These are phyloP conservation scores for Somateria mollissima DNA, from an alignment of 2,797 vertebrate species.

Conservation along the genomic window DNA sequence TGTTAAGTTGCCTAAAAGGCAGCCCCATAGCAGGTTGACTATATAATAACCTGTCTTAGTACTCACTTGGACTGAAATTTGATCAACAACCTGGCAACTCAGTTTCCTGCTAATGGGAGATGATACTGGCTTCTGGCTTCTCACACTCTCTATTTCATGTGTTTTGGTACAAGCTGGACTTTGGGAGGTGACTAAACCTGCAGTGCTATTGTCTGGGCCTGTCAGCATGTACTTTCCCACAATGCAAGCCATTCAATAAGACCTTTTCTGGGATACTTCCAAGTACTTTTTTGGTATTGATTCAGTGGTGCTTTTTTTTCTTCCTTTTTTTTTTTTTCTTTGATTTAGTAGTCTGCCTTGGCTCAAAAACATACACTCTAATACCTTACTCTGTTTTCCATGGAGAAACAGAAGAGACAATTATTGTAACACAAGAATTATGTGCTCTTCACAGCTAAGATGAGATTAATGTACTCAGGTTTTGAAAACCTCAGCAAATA, in stretches of 20 bases:
- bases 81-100: not conserved
- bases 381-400: not conserved
- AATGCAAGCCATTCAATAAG: not conserved
- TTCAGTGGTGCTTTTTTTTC: not conserved
- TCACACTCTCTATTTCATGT: not conserved
- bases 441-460: not conserved
- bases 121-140: not conserved
- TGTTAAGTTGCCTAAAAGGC: not conserved
- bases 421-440: not conserved
- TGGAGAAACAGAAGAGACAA: not conserved
- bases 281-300: slow-evolving; percentile 4
- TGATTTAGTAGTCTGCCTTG: not conserved
- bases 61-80: not conserved
- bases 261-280: not conserved
- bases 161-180: not conserved
- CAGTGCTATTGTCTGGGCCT: not conserved
- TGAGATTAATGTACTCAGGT: not conserved
- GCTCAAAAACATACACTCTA: not conserved
- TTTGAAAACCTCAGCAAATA: not conserved
- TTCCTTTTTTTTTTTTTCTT: not conserved
- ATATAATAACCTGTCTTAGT: not conserved
- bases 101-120: not conserved
- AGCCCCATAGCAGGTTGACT: not conserved
- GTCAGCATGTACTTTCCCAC: not conserved
- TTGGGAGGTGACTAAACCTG: not conserved